These are phyloP conservation scores for Rhinopomastus cyanomelas DNA, from an alignment of 2,113 vertebrate genomes.

Conservation along the genomic window DNA sequence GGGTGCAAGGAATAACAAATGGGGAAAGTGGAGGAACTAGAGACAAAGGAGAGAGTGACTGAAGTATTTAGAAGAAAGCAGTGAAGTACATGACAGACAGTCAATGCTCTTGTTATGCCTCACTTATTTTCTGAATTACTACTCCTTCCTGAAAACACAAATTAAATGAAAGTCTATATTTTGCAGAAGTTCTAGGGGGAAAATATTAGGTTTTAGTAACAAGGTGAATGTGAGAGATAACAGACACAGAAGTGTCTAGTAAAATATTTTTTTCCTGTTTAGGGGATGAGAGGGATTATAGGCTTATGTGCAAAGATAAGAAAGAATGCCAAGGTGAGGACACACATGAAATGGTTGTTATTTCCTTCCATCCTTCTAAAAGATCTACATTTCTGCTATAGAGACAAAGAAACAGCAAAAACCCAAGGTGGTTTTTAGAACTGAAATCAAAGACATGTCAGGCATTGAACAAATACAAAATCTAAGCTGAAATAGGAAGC, in stretches of 20 bases:
- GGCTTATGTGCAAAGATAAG: not conserved
- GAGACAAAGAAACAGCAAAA: not conserved
- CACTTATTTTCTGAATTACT: slow-evolving; percentile 15
- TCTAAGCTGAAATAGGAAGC: not conserved
- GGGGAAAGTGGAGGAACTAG: not conserved
- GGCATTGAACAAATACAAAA: not conserved
- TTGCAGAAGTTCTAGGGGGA: not conserved
- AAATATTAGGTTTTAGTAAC: slow-evolving; percentile 21
- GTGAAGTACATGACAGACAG: not conserved
- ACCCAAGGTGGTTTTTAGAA: not conserved
- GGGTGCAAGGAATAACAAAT: not conserved
- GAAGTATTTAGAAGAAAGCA: not conserved
- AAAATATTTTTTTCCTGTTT: slow-evolving; percentile 30
- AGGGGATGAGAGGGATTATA: slow-evolving; percentile 22
- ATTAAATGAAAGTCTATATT: slow-evolving; percentile 34
- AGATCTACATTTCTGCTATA: not conserved
- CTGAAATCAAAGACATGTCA: not conserved
- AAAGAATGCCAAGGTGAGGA: not conserved
- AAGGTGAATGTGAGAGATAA: slow-evolving; percentile 37
- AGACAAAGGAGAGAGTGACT: not conserved
- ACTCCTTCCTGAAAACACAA: slow-evolving; percentile 17
- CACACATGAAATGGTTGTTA: not conserved
- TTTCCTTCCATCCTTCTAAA: not conserved
- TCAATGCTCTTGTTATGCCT: not conserved
- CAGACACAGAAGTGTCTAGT: not conserved